Evolutionary conservation across 1,140 invertebrate species (phyloP), one percentile per base, ranked within the genome.

Genomic region (Bombus waltoni): DNA sequence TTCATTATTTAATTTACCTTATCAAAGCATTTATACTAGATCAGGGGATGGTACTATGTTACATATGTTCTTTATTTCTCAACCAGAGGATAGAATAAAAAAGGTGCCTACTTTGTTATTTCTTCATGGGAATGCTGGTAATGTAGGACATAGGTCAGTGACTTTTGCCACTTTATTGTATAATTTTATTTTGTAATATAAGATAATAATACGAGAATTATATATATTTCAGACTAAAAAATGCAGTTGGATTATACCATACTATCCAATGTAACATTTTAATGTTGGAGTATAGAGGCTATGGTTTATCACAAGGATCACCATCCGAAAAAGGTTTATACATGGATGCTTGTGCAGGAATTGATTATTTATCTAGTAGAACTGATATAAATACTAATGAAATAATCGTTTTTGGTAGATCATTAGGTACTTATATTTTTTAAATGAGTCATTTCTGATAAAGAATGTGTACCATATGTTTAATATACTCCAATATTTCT

Each of bases 81-180:
- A 99, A 94, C 95, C 96, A 13, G 96, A 96, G 78, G 96, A 97
- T 66, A 96, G 96, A 85, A 96, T 96, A 81, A 96, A 96, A 85
- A 94, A 95, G 66, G 96, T 96, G 73, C 97, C 98, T 3, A 99
- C 98, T 3, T 95, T 99, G 88, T 94, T 99, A 32, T 99, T 98
- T 95, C 97, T 99, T 75, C 98, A 99, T 96, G 98, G 98, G 15
- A 99, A 99, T 97, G 98, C 98, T 84, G 98, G 98, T 32, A 99
- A 99, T 94, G 98, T 99, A 96, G 98, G 98, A 1, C 98, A 99
- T 93, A 97, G 98, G 97, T 98, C 89, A 92, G 89, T 92, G 62
- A 40, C 40, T 53, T 65, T 28, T 32, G 35, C 53, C 18, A 66
- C n/a, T 15, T 44, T 66, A 32, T n/a, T 35, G 35, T 62, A 18